These are phyloP conservation scores for Ommatoiulus sabulosus DNA, from an alignment of 2,888 invertebrate genomes.

Conservation along the genomic window DNA sequence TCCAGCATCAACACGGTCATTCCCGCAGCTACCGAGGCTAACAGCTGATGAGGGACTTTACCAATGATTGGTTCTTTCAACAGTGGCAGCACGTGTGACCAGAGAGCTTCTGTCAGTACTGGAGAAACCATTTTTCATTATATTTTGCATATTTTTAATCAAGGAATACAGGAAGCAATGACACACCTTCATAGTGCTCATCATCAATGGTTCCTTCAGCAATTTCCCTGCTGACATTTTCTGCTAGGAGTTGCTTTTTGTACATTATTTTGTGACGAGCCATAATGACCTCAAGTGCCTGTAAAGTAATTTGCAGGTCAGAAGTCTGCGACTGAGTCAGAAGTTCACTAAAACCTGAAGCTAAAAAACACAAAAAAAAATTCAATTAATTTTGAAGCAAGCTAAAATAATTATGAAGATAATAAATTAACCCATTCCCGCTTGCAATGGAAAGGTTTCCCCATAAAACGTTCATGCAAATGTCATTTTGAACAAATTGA, in stretches of 20 bases:
- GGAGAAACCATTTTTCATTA: not conserved
- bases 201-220: not conserved
- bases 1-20: not conserved
- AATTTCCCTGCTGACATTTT: not conserved
- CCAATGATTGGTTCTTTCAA: constrained; percentile 29
- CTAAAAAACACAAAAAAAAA: not conserved
- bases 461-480: not conserved
- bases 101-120: constrained; percentile 48
- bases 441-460: too few species aligned
- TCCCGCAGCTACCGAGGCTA: not conserved
- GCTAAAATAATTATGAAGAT: not conserved
- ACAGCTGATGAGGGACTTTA: not conserved
- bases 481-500: not conserved
- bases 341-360: constrained; percentile 51
- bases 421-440: too few species aligned
- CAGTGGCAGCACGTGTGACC: not conserved
- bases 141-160: not conserved
- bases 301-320: constrained; percentile 1
- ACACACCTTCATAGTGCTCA: constrained; percentile 45
- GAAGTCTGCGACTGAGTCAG: not conserved
- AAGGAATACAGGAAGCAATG: not conserved
- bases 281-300: constrained; percentile 37
- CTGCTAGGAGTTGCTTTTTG: not conserved
- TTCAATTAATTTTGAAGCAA: not conserved
- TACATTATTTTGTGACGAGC: constrained; percentile 41